phyloP scores from a whole-genome alignment of 1,140 invertebrate genomes.

The Macrotrachela quadricornifera region DNA sequence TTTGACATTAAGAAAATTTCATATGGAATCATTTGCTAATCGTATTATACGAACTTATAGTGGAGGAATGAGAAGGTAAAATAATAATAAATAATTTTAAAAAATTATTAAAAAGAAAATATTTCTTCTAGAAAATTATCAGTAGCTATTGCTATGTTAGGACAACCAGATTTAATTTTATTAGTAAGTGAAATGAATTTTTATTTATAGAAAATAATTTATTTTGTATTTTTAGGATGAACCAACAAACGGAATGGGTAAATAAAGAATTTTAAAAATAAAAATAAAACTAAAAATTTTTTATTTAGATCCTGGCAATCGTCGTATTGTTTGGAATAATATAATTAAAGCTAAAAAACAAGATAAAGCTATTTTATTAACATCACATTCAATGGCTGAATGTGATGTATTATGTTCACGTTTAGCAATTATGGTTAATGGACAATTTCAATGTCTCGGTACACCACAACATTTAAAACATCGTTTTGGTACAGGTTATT shows the following conservation, averaged over 20 bases:
- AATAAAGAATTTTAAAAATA: background rate
- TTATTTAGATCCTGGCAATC: slow-evolving; percentile 21
- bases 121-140: slow-evolving; percentile 18
- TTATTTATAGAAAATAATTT: background rate
- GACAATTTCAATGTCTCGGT: slow-evolving; percentile 31
- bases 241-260: slow-evolving; percentile 31
- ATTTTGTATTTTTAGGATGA: slow-evolving; percentile 23
- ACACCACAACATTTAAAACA: slow-evolving; percentile 32
- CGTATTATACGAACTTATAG: slow-evolving; percentile 23
- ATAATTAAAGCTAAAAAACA: slow-evolving; percentile 14
- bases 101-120: too few relatives aligned
- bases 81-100: too few relatives aligned
- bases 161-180: slow-evolving; percentile 28
- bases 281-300: background rate
- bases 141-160: slow-evolving; percentile 30
- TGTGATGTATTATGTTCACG: slow-evolving; percentile 18
- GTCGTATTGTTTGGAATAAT: slow-evolving; percentile 27
- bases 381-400: slow-evolving; percentile 23
- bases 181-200: slow-evolving; percentile 24
- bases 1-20: slow-evolving; percentile 17
- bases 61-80: slow-evolving; percentile 26
- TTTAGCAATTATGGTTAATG: slow-evolving; percentile 29
- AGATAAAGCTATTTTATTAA: slow-evolving; percentile 16
- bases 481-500: slow-evolving; percentile 15
- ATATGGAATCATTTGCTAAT: slow-evolving; percentile 18